phyloP scores from a whole-genome alignment of 2,888 invertebrate species.

The Synanthedon formicaeformis region DNA sequence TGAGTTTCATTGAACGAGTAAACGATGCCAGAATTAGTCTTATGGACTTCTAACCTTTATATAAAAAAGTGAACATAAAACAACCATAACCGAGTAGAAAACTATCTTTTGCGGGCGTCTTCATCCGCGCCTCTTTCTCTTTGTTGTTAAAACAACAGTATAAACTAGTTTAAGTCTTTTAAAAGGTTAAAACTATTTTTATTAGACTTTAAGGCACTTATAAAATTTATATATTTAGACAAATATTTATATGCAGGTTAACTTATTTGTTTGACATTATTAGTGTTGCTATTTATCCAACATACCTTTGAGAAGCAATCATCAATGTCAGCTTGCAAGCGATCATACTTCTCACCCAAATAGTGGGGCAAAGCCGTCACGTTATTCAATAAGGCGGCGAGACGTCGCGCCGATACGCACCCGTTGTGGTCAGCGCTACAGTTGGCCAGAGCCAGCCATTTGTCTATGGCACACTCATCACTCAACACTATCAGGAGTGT shows the following conservation, averaged over 20 bases:
- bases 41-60: too few relatives aligned
- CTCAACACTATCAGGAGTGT: conserved; percentile 76
- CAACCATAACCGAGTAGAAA: background rate
- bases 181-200: too few relatives aligned
- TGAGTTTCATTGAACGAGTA: too few relatives aligned
- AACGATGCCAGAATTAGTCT: too few relatives aligned
- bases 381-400: conserved; percentile 73
- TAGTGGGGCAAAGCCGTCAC: conserved; percentile 72
- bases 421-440: conserved; percentile 82
- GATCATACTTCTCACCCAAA: conserved; percentile 72
- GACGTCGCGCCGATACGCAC: conserved; percentile 74
- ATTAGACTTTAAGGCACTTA: too few relatives aligned
- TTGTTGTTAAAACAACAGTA: too few relatives aligned
- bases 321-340: conserved; percentile 76
- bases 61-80: background rate
- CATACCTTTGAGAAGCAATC: conserved; percentile 78
- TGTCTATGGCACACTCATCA: conserved; percentile 72
- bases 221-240: too few relatives aligned
- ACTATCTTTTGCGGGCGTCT: background rate
- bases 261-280: too few relatives aligned
- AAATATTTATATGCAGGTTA: too few relatives aligned
- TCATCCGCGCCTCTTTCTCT: too few relatives aligned
- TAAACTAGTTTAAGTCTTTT: too few relatives aligned
- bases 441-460: conserved; percentile 76
- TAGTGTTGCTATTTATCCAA: background rate